Base-by-base conservation (phyloP, 1,140 invertebrate species). In the Argopecten irradians region DNA sequence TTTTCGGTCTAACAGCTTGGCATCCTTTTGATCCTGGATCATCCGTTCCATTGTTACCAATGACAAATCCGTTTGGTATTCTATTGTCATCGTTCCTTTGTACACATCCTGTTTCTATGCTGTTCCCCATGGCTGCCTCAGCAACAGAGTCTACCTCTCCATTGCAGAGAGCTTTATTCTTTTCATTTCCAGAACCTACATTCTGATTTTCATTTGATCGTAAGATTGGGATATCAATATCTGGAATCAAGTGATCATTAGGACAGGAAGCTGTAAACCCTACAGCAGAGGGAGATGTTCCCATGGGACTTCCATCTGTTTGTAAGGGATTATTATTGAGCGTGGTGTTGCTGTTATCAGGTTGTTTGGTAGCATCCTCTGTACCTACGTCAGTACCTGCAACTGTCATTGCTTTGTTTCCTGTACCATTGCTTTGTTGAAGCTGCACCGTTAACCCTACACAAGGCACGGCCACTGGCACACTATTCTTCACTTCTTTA, bases 1-100 rank as follows among this genome's bases (percentile, higher is more conserved):
- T 86, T 41, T 90, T 90, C 8, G 89, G 89, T 36, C 89, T 43
- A 32, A 55, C 87, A 36, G 84, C 84, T 43, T 34, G 84, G 36
- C 41, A 71, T 8, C 22, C 55, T 16, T 71, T 71, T 28, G 55
- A 71, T 16, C 55, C 55, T n/a, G n/a, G 55, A 71, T 71, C 55
- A 5, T 71, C 55, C 55, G 28, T 71, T 71, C 55, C 55, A n/a
- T n/a, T n/a, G 28, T 71, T 71, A 28, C 55, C 55, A n/a, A 71
- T n/a, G 22, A 71, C 11, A 11, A 71, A 71, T 71, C 55, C 55
- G 11, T 71, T 71, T 5, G n/a, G 55, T n/a, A 16, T 71, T 71
- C 13, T 71, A 71, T 28, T 71, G 28, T 71, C 55, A 71, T 71
- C 55, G 5, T 16, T 71, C 13, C 55, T n/a, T 0, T 28, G 5